A percentile compares a stretch with the other conserved stretches of the same genome.
These are phyloP conservation scores for Scleropages formosus DNA, from an alignment of 2,797 vertebrate genomes.

Conservation along the genomic window DNA sequence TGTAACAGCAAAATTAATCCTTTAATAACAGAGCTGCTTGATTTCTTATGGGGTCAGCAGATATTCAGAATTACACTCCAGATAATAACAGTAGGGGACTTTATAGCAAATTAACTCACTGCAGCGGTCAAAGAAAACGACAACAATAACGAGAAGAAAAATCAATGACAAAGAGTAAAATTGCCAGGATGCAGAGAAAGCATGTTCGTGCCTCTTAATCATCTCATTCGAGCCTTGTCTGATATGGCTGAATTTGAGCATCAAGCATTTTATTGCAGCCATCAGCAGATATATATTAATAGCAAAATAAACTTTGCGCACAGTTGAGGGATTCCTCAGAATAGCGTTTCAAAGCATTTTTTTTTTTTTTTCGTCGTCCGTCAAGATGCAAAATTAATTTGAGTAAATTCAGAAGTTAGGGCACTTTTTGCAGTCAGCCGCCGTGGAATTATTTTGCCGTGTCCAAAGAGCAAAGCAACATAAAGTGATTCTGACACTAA, in stretches of 20 bases:
- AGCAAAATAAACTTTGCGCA: too few relatives aligned
- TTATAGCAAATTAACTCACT: slow-evolving; percentile 6
- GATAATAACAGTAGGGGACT: slow-evolving; percentile 5
- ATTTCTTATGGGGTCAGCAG: slow-evolving; percentile 6
- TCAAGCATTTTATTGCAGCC: too few relatives aligned
- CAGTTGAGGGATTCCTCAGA: background rate
- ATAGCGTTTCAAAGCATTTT: slow-evolving; percentile 3
- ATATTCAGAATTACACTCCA: slow-evolving; percentile 1
- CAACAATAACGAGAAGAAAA: too few relatives aligned
- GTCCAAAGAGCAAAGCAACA: background rate
- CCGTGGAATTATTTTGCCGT: background rate
- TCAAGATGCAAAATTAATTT: background rate
- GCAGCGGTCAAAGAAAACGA: background rate
- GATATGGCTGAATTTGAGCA: too few relatives aligned
- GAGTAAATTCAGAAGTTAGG: background rate
- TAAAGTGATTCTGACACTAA: background rate
- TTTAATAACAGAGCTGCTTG: background rate
- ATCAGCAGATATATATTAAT: too few relatives aligned
- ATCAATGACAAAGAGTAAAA: slow-evolving; percentile 9
- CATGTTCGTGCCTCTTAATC: background rate
- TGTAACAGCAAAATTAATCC: slow-evolving; percentile 14
- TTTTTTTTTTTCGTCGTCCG: too few relatives aligned
- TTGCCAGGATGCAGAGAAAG: background rate
- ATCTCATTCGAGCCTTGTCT: too few relatives aligned
- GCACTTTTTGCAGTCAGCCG: background rate